A percentile compares a stretch with the other conserved stretches of the same genome.
phyloP scores from a whole-genome alignment of 2,797 vertebrate species.

The Cyclopterus lumpus region DNA sequence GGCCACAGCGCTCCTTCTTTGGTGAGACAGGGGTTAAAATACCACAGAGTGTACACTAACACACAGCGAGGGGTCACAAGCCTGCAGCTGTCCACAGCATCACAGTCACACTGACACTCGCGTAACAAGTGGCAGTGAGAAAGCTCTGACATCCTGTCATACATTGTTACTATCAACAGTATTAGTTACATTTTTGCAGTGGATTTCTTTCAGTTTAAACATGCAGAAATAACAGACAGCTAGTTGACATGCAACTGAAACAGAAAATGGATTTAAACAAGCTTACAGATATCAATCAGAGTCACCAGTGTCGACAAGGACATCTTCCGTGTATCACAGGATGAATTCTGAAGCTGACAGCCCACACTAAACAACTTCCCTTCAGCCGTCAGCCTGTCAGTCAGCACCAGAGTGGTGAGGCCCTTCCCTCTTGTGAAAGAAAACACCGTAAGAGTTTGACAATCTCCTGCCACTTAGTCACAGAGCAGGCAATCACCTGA shows the following conservation, averaged over 20 bases:
- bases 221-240: conserved; percentile 20
- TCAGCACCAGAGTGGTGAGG: conserved; percentile 47
- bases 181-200: neutral
- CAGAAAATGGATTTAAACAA: conserved; percentile 39
- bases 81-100: conserved; percentile 66
- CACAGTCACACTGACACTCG: conserved; percentile 23
- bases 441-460: conserved; percentile 63
- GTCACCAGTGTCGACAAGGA: conserved; percentile 59
- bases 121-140: conserved; percentile 15
- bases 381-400: conserved; percentile 58
- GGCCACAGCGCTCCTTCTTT: conserved; percentile 37
- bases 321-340: conserved; percentile 59
- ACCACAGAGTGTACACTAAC: conserved; percentile 56
- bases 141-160: conserved; percentile 12
- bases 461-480: conserved; percentile 61
- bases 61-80: conserved; percentile 41
- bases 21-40: conserved; percentile 56
- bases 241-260: conserved; percentile 24
- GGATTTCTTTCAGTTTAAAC: neutral
- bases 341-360: conserved; percentile 50
- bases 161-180: neutral
- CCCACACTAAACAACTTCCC: conserved; percentile 52
- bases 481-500: conserved; percentile 61
- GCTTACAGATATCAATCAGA: conserved; percentile 59
- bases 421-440: conserved; percentile 55